phyloP scores from a whole-genome alignment of 2,888 invertebrate genomes.

The Conops quadrifasciatus region DNA sequence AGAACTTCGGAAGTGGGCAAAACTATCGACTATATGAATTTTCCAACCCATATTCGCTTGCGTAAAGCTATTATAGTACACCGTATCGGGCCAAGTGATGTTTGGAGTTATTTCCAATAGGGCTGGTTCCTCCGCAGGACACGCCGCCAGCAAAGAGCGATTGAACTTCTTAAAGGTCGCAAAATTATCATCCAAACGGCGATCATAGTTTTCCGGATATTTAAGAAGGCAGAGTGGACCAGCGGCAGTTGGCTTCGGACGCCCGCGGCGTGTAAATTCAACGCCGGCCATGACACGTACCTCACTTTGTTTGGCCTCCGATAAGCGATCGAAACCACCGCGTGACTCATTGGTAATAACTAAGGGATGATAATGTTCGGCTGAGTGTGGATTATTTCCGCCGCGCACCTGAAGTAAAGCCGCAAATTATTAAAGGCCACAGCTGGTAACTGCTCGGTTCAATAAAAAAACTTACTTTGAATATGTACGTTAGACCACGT shows the following conservation, averaged over 20 bases:
- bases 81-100: slow-evolving; percentile 87
- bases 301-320: slow-evolving; percentile 75
- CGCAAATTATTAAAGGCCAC: too few species aligned
- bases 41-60: slow-evolving; percentile 96
- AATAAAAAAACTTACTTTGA: slow-evolving; percentile 69
- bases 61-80: slow-evolving; percentile 93
- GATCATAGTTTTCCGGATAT: slow-evolving; percentile 73
- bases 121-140: slow-evolving; percentile 80
- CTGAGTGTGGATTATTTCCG: slow-evolving; percentile 88
- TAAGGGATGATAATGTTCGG: slow-evolving; percentile 87
- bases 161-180: slow-evolving; percentile 85
- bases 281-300: slow-evolving; percentile 82
- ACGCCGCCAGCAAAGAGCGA: slow-evolving; percentile 75
- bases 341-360: slow-evolving; percentile 86
- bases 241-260: slow-evolving; percentile 82
- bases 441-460: neutral
- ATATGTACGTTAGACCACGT: slow-evolving; percentile 84
- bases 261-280: slow-evolving; percentile 81
- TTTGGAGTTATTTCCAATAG: slow-evolving; percentile 84
- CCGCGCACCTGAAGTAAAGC: slow-evolving; percentile 72
- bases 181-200: slow-evolving; percentile 81
- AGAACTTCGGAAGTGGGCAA: slow-evolving; percentile 51
- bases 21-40: slow-evolving; percentile 85
- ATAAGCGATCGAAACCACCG: slow-evolving; percentile 82
- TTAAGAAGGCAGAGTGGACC: slow-evolving; percentile 82